Evolutionary conservation across 2,888 invertebrate species (phyloP).

Genomic region (Phortica okadai): DNA sequence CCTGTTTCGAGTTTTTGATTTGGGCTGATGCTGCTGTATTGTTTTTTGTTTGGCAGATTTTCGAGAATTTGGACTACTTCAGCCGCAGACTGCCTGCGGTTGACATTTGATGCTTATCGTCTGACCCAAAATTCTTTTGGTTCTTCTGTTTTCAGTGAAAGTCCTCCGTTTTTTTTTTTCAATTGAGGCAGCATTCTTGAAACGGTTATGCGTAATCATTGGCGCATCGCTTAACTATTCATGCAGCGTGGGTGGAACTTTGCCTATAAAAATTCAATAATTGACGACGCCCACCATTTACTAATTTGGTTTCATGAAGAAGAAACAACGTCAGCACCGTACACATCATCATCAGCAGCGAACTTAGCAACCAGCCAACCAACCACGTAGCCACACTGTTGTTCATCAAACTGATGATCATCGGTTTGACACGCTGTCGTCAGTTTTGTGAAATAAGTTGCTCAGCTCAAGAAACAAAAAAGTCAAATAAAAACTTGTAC

Average conservation of each 20-base stretch:
- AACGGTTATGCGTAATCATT: too few relatives aligned
- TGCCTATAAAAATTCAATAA: constrained; percentile 17
- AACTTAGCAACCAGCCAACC: neutral
- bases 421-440: neutral
- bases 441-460: neutral
- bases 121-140: neutral
- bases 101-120: constrained; percentile 13
- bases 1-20: constrained; percentile 41
- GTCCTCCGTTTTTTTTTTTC: too few relatives aligned
- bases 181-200: too few relatives aligned
- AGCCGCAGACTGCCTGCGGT: constrained; percentile 43
- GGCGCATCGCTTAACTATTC: neutral
- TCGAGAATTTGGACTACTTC: neutral
- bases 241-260: constrained; percentile 40
- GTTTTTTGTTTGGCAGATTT: constrained; percentile 24
- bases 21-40: constrained; percentile 35
- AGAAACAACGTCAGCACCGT: neutral
- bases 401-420: neutral
- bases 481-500: neutral
- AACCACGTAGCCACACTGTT: neutral
- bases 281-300: constrained; percentile 51
- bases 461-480: too few relatives aligned
- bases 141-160: neutral
- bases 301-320: constrained; percentile 13
- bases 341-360: constrained; percentile 17